Evolutionary conservation across 2,888 invertebrate genomes (phyloP).

Genomic region (Phorcus lineatus): DNA sequence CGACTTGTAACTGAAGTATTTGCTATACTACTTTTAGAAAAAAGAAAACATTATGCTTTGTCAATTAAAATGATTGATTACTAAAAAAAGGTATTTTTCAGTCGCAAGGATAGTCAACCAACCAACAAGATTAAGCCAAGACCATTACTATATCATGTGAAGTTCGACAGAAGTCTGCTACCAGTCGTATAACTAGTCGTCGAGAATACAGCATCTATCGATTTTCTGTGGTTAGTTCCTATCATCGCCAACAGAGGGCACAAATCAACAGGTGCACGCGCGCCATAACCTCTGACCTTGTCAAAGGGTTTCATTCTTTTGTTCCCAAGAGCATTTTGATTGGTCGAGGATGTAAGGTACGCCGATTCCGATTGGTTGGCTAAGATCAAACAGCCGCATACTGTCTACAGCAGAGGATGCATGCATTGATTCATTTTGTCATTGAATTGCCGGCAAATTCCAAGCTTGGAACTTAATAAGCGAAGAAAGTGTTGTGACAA

Average conservation of each 20-base stretch:
- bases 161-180: background rate
- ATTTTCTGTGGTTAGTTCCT: background rate
- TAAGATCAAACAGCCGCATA: slow-evolving; percentile 38
- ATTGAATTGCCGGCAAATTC: slow-evolving; percentile 22
- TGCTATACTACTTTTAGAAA: no score
- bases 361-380: slow-evolving; percentile 37
- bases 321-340: slow-evolving; percentile 34
- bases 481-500: slow-evolving; percentile 25
- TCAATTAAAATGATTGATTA: no score
- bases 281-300: slow-evolving; percentile 41
- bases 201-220: background rate
- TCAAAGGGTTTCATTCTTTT: slow-evolving; percentile 33
- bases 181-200: background rate
- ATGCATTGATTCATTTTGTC: slow-evolving; percentile 22
- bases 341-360: slow-evolving; percentile 32
- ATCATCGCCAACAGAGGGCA: slow-evolving; percentile 37
- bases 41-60: no score
- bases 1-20: no score
- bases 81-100: no score
- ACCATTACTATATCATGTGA: no score
- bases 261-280: slow-evolving; percentile 38
- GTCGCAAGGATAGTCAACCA: no score
- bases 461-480: slow-evolving; percentile 23
- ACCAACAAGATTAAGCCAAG: no score
- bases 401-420: slow-evolving; percentile 29